Evolutionary conservation across 2,888 invertebrate species (phyloP).

Genomic region (Hetaerina titia): DNA sequence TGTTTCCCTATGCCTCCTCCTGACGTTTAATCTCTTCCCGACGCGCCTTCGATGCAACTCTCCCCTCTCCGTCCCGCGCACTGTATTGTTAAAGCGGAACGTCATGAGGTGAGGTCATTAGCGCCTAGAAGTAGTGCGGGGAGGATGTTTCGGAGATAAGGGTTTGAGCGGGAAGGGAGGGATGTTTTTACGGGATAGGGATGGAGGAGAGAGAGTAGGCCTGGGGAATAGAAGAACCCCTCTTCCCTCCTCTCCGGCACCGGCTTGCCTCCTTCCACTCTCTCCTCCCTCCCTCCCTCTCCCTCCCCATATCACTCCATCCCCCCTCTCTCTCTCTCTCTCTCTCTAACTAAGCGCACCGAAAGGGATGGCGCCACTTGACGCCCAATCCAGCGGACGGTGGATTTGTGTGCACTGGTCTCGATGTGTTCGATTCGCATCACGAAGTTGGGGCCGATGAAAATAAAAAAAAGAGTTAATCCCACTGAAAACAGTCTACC

Average conservation of each 20-base stretch:
- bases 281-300: not conserved
- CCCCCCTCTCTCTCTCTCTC: not conserved
- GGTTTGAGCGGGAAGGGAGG: not conserved
- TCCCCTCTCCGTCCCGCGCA: not conserved
- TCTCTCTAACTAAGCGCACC: not conserved
- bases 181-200: not conserved
- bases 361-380: constrained; percentile 10
- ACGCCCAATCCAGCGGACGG: not conserved
- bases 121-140: not conserved
- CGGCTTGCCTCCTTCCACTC: not conserved
- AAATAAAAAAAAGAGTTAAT: not conserved
- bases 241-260: not conserved
- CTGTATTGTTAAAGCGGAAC: constrained; percentile 19
- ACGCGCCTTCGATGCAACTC: not conserved
- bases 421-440: constrained; percentile 20
- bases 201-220: not conserved
- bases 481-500: not conserved
- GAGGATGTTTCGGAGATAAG: not conserved
- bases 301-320: not conserved
- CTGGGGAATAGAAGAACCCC: not conserved
- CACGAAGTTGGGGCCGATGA: not conserved
- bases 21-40: not conserved
- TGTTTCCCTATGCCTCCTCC: not conserved
- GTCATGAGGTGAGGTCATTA: constrained; percentile 13
- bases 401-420: constrained; percentile 15